Evolutionary conservation across 2,888 invertebrate species (phyloP), one percentile per base, ranked within the genome.

Genomic region (Drosophila rellima): DNA sequence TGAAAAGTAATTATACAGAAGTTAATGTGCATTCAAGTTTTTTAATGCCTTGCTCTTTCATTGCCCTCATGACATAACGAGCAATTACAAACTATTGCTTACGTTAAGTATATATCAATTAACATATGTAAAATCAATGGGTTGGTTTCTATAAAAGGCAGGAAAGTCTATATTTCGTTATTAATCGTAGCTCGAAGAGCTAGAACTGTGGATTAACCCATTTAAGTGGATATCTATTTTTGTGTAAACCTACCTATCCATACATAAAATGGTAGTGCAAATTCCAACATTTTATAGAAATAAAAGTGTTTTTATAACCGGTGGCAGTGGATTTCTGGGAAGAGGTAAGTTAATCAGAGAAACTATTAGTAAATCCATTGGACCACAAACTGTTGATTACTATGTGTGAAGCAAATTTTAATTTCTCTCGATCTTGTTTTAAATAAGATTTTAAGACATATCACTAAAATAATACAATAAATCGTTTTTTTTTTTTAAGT

Each of bases 291-390:
- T 95, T 91, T 95, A 94, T 71, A 90, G 93, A 67, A 93, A 94
- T 15, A 94, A 94, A 82, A 94, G 93, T 82, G 78, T 95, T 0
- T 92, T 95, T 10, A 93, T 95, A 18, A 95, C 95, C 35, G 95
- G 95, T 55, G 94, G 93, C 29, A 94, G 94, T 71, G 95, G 95
- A 70, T 92, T 92, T 74, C 78, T 92, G 64, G 93, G 93, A 63
- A 93, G 92, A 92, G 91, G 93, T 92, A 70, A 39, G 13, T 26
- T 0, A 7, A 1, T 26, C 26, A 26, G 26, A 29, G 10, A 10
- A 29, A 8, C 10, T 1, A 29, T 29, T 10, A 10, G 10, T 10
- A 10, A 10, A 8, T 8, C 7, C 10, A 29, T 7, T 29, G 1
- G 10, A 8, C 8, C 2, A 5, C 3, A 31, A 10, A 29, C 2